These are phyloP conservation scores for Distichodus sexfasciatus DNA, from an alignment of 2,797 vertebrate genomes.

Conservation along the genomic window DNA sequence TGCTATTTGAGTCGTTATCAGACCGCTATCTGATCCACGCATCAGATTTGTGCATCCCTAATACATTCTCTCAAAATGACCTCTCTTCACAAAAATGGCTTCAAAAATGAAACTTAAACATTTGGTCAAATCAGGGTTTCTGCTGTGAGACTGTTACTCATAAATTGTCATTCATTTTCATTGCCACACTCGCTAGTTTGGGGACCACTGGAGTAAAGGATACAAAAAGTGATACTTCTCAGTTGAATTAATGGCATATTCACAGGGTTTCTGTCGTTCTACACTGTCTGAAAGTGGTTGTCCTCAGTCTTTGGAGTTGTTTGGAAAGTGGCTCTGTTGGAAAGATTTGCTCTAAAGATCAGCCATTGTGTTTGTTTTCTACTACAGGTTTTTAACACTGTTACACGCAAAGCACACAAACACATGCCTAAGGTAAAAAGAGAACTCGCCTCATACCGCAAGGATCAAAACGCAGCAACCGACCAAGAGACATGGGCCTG, in stretches of 20 bases:
- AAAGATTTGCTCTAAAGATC: not conserved
- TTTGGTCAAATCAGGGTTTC: no score
- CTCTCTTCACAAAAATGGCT: no score
- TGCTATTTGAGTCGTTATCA: no score
- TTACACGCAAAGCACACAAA: not conserved
- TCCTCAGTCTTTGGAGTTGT: not conserved
- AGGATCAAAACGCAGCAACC: not conserved
- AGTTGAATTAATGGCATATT: conserved; percentile 6
- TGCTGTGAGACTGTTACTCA: no score
- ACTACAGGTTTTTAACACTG: not conserved
- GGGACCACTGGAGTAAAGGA: conserved; percentile 26
- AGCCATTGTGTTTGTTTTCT: conserved; percentile 4
- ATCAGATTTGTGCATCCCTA: no score
- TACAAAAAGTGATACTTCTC: not conserved
- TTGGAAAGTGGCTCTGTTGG: not conserved
- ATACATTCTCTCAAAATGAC: no score
- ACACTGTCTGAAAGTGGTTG: not conserved
- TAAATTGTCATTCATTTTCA: no score
- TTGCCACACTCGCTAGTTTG: no score
- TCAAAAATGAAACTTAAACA: no score
- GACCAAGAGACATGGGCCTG: no score
- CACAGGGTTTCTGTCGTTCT: not conserved
- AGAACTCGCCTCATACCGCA: no score
- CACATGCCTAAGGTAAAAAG: not conserved
- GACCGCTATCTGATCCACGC: no score